These are phyloP conservation scores for Dendrolimus kikuchii DNA, from an alignment of 1,140 invertebrate species.

Conservation along the genomic window DNA sequence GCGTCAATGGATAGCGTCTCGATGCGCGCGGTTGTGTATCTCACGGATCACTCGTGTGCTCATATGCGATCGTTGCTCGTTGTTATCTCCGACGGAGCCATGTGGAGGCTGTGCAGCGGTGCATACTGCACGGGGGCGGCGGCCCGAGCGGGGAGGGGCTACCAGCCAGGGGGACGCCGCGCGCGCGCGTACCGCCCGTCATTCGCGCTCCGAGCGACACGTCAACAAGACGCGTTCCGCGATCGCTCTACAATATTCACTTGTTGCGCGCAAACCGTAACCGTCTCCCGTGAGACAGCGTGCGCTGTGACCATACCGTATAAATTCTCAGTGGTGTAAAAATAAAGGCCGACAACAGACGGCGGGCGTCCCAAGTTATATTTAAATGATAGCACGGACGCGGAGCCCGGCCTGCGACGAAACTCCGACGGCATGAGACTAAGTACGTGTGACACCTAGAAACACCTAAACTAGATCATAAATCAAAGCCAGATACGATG, in stretches of 20 bases:
- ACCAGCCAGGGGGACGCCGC: conserved; percentile 17
- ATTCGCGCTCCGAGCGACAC: conserved; percentile 37
- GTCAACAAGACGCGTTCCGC: conserved; percentile 20
- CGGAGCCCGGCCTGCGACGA: conserved; percentile 39
- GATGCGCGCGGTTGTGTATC: conserved; percentile 26
- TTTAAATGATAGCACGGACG: conserved; percentile 66
- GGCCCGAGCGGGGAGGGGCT: conserved; percentile 11
- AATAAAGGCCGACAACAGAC: conserved; percentile 66
- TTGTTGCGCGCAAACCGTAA: conserved; percentile 17
- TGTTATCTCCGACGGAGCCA: conserved; percentile 43
- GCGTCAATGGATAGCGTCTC: conserved; percentile 52
- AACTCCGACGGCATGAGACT: conserved; percentile 57
- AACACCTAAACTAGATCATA: conserved; percentile 35
- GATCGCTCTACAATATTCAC: conserved; percentile 3
- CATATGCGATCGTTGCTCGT: conserved; percentile 21
- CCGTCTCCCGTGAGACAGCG: conserved; percentile 40
- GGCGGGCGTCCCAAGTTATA: conserved; percentile 59
- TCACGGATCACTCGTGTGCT: conserved; percentile 16
- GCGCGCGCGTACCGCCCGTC: conserved; percentile 29
- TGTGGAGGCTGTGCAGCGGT: conserved; percentile 49
- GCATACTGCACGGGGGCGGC: conserved; percentile 42
- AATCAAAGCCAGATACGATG: conserved; percentile 21
- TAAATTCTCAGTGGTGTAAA: conserved; percentile 55
- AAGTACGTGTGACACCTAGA: conserved; percentile 51
- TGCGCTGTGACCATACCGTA: conserved; percentile 37